Evolutionary conservation across 64 coral and sea anemone genomes (phyloP).

Genomic region (Hydrozoanthus tunicans): DNA sequence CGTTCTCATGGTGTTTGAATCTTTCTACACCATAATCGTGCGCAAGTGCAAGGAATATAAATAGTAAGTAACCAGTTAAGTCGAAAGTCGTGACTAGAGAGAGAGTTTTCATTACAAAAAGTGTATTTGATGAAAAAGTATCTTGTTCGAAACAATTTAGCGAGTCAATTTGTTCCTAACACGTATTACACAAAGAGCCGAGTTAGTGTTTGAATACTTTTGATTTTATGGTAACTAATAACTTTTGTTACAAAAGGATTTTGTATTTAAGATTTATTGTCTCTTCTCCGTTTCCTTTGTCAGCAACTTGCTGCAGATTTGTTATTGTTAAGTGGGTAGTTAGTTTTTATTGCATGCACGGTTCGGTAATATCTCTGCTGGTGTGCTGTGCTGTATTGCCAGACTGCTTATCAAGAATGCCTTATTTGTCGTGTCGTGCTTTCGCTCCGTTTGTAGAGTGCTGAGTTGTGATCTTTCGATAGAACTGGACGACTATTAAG

Average conservation of each 20-base stretch:
- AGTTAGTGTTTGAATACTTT: background rate
- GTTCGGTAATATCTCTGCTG: too few relatives aligned
- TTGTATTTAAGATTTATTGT: background rate
- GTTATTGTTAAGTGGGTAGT: background rate
- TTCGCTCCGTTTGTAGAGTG: too few relatives aligned
- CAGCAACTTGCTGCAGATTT: background rate
- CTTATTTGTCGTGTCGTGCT: too few relatives aligned
- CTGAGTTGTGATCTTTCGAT: too few relatives aligned
- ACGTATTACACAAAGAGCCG: background rate
- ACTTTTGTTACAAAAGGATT: conserved; percentile 1
- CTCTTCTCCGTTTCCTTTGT: background rate
- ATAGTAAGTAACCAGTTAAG: conserved; percentile 71
- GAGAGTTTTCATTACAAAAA: background rate
- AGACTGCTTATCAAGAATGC: too few relatives aligned
- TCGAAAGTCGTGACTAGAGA: background rate
- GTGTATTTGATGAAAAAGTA: background rate
- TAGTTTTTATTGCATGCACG: too few relatives aligned
- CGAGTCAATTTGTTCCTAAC: background rate
- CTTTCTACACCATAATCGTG: conserved; percentile 86
- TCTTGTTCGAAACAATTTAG: background rate
- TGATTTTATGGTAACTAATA: conserved; percentile 49
- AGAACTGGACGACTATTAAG: too few relatives aligned
- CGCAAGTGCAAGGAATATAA: conserved; percentile 89
- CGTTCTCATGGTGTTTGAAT: conserved; percentile 71
- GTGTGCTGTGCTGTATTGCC: too few relatives aligned